These are phyloP conservation scores for Diorhabda carinulata DNA, from an alignment of 1,140 invertebrate genomes.

Conservation along the genomic window DNA sequence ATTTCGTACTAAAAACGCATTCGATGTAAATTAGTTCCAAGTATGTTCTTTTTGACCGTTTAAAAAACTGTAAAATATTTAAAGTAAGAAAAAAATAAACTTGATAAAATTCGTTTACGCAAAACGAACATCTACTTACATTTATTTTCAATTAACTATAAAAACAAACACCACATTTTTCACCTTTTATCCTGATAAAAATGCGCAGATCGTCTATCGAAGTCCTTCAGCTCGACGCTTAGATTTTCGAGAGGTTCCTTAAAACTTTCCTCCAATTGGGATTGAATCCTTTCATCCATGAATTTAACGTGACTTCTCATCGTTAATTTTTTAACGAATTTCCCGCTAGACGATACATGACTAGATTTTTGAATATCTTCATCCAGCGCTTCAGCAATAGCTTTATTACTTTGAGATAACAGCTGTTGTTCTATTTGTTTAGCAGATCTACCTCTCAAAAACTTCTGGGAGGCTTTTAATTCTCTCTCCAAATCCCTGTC, in stretches of 20 bases:
- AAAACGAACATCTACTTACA: no score
- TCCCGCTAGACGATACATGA: conserved; percentile 35
- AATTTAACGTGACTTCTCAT: conserved; percentile 43
- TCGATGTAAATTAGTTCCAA: no score
- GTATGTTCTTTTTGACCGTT: no score
- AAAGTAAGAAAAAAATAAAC: no score
- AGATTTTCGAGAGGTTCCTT: conserved; percentile 54
- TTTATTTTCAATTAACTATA: no score
- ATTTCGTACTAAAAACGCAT: no score
- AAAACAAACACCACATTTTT: conserved; percentile 5
- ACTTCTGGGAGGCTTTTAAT: conserved; percentile 52
- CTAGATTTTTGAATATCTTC: conserved; percentile 48
- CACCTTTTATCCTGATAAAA: conserved; percentile 65
- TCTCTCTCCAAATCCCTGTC: conserved; percentile 36
- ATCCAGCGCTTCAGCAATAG: conserved; percentile 51
- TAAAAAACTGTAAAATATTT: no score
- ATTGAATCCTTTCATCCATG: conserved; percentile 48
- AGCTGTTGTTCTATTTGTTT: conserved; percentile 66
- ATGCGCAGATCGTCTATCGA: conserved; percentile 57
- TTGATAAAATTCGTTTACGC: no score
- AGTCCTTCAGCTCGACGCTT: conserved; percentile 59
- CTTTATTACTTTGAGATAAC: conserved; percentile 56
- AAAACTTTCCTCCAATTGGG: conserved; percentile 53
- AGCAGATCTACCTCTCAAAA: conserved; percentile 67
- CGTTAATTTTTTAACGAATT: conserved; percentile 20